phyloP scores from a whole-genome alignment of 2,113 vertebrate genomes.

The Calidris pugnax region DNA sequence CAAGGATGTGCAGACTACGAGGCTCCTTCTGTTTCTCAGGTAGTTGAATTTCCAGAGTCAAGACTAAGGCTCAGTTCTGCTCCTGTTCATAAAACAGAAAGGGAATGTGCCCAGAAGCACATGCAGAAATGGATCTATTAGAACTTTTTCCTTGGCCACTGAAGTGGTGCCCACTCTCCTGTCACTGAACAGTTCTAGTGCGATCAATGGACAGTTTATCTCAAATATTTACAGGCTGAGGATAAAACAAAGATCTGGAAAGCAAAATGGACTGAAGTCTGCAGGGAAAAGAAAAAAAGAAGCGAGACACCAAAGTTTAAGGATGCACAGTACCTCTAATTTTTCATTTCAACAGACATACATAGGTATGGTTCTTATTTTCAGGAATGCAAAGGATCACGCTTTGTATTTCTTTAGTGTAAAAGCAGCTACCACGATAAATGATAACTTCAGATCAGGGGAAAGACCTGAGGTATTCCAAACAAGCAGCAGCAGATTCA shows the following conservation, averaged over 20 bases:
- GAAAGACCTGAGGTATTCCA: background rate
- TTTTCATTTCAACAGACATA: background rate
- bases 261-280: background rate
- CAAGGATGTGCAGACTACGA: background rate
- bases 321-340: background rate
- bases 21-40: background rate
- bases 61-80: background rate
- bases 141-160: background rate
- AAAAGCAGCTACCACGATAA: background rate
- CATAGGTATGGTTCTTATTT: background rate
- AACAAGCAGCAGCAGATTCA: background rate
- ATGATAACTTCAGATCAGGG: background rate
- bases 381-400: background rate
- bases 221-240: background rate
- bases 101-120: background rate
- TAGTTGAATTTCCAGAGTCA: background rate
- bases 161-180: background rate
- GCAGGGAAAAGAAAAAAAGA: background rate
- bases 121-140: background rate
- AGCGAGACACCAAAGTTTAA: background rate
- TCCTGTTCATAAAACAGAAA: background rate
- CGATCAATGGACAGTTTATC: background rate
- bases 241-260: background rate
- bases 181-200: background rate
- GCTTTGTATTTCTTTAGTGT: background rate